These are phyloP conservation scores for Australoheros facetus DNA, from an alignment of 2,797 vertebrate genomes.

Conservation along the genomic window DNA sequence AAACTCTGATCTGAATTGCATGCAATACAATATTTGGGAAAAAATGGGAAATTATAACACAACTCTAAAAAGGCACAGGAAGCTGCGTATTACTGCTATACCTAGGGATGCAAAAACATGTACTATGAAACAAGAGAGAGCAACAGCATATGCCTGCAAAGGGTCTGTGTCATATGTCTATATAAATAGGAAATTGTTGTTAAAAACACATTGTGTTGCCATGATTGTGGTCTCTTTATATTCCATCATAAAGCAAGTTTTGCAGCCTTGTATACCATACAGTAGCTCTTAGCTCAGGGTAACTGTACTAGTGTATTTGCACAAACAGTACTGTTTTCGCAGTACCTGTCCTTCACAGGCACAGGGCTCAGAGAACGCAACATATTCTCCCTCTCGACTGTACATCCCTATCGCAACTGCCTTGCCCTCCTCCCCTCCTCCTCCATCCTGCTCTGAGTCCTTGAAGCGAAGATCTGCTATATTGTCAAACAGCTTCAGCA, in stretches of 20 bases:
- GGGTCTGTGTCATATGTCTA: not conserved
- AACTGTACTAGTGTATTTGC: not conserved
- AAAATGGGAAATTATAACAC: not conserved
- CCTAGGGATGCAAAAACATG: too few relatives aligned
- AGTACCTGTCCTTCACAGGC: slow-evolving; percentile 79
- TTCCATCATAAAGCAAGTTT: not conserved
- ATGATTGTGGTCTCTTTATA: not conserved
- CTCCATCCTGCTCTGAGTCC: slow-evolving; percentile 55
- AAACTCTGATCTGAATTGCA: not conserved
- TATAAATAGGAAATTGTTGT: not conserved
- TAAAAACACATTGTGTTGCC: not conserved
- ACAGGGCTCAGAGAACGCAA: slow-evolving; percentile 77
- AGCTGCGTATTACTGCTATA: not conserved
- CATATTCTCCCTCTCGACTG: slow-evolving; percentile 83
- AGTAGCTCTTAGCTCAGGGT: not conserved
- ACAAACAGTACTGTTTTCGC: slow-evolving; percentile 1
- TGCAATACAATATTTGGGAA: not conserved
- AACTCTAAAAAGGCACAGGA: not conserved
- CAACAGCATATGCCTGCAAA: too few relatives aligned
- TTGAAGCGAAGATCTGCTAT: slow-evolving; percentile 83
- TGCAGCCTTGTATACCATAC: not conserved
- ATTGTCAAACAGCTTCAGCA: slow-evolving; percentile 84
- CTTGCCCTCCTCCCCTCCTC: slow-evolving; percentile 40
- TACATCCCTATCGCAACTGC: slow-evolving; percentile 80
- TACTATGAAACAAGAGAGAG: not conserved